Percentiles rank a stretch among this genome's conserved stretches.
Evolutionary conservation across 2,888 invertebrate species (phyloP).

Genomic region (Eledona agricola): DNA sequence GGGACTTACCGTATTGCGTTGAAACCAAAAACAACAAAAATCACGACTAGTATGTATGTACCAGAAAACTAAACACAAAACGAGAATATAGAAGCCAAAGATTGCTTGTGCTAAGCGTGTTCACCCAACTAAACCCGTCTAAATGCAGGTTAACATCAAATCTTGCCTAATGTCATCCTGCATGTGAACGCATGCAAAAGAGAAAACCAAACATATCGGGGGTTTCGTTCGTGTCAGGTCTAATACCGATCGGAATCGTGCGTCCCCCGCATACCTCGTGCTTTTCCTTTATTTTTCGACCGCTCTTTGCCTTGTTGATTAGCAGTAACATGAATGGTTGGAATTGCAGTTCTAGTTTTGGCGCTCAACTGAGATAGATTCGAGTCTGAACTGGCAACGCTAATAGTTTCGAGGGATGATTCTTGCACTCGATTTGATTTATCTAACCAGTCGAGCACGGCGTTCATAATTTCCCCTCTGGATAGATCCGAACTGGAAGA

Average conservation of each 20-base stretch:
- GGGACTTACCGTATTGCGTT: slow-evolving; percentile 42
- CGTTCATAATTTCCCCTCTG: slow-evolving; percentile 55
- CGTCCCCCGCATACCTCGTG: slow-evolving; percentile 24
- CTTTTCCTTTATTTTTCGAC: slow-evolving; percentile 20
- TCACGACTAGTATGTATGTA: no score
- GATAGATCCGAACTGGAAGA: slow-evolving; percentile 46
- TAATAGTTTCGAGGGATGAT: slow-evolving; percentile 25
- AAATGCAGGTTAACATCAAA: slow-evolving; percentile 18
- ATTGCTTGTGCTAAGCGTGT: slow-evolving; percentile 51
- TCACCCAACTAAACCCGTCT: slow-evolving; percentile 6
- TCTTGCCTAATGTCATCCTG: slow-evolving; percentile 12
- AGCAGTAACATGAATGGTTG: slow-evolving; percentile 23
- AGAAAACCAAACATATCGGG: slow-evolving; percentile 62
- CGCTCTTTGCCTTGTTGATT: slow-evolving; percentile 26
- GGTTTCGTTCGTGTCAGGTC: slow-evolving; percentile 49
- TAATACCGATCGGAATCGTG: slow-evolving; percentile 36
- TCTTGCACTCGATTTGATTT: slow-evolving; percentile 48
- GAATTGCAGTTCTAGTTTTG: slow-evolving; percentile 10
- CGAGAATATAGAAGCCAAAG: slow-evolving; percentile 52
- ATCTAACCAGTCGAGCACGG: slow-evolving; percentile 60
- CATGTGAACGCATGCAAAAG: slow-evolving; percentile 48
- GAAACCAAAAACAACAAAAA: slow-evolving; percentile 19
- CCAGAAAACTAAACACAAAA: slow-evolving; percentile 42
- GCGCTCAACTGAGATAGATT: slow-evolving; percentile 19
- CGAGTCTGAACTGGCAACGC: slow-evolving; percentile 28